Conservation (phyloP, 2,113 vertebrate species). For the Condylura cristata region DNA sequence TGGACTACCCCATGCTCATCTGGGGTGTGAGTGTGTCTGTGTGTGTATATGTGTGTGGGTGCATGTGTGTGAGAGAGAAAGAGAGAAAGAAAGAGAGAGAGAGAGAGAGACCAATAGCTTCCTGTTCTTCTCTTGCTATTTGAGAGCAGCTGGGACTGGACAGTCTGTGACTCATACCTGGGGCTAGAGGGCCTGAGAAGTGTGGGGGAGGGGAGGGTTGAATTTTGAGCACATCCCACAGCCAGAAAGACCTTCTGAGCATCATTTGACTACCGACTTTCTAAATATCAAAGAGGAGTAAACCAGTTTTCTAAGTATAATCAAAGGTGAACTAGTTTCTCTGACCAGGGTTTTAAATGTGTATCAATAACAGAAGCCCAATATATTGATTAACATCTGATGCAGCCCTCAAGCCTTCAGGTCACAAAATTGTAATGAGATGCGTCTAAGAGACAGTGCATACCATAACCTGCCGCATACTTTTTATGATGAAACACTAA, state of each 20-base stretch:
- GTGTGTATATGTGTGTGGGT: too few species aligned
- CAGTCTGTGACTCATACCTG: not conserved
- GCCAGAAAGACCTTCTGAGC: not conserved
- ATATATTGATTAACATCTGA: not conserved
- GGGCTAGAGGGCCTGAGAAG: not conserved
- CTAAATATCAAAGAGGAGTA: not conserved
- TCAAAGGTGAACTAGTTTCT: not conserved
- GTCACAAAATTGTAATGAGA: not conserved
- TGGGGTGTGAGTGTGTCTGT: too few species aligned
- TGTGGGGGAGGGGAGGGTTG: fast-evolving
- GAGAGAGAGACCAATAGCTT: too few species aligned
- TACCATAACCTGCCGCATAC: not conserved
- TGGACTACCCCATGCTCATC: too few species aligned
- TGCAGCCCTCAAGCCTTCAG: not conserved
- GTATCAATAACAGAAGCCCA: not conserved
- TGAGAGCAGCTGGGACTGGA: not conserved
- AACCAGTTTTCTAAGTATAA: not conserved
- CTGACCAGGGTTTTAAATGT: not conserved
- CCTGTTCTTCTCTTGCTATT: too few species aligned
- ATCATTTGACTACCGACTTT: not conserved
- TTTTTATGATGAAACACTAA: not conserved
- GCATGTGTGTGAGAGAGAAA: too few species aligned
- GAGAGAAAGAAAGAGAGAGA: too few species aligned
- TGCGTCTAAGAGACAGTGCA: not conserved
- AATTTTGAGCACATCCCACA: too few species aligned